Conservation (phyloP, 2,113 vertebrate genomes). For the Antechinus flavipes region DNA sequence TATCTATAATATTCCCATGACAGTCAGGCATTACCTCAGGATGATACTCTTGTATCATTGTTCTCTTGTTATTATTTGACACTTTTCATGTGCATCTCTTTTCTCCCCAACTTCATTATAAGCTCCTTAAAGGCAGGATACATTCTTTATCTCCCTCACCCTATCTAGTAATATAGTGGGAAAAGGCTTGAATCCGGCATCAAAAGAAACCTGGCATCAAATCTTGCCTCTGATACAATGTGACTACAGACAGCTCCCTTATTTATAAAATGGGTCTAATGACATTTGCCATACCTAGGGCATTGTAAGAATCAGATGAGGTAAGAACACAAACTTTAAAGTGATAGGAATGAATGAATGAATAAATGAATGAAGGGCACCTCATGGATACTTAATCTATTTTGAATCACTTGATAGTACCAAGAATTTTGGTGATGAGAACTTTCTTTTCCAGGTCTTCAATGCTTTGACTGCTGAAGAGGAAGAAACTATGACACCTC, state of each 20-base stretch:
- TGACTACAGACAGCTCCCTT: not conserved
- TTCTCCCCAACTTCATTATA: not conserved
- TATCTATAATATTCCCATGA: not conserved
- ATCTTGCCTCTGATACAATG: not conserved
- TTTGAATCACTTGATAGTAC: not conserved
- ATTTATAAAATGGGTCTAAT: not conserved
- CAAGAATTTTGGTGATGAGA: not conserved
- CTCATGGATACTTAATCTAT: not conserved
- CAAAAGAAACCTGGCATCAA: not conserved
- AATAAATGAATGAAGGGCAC: not conserved
- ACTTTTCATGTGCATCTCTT: not conserved
- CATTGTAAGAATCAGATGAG: not conserved
- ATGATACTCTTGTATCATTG: not conserved
- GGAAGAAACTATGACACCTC: not conserved
- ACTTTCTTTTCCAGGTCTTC: not conserved
- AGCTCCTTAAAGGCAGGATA: not conserved
- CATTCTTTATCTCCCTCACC: not conserved
- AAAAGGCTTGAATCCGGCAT: not conserved
- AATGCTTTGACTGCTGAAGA: not conserved
- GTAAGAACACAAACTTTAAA: not conserved
- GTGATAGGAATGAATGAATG: not conserved
- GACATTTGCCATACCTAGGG: not conserved
- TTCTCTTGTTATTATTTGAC: constrained; percentile 2
- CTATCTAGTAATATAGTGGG: not conserved
- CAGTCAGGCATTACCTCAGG: not conserved